Percentiles rank a stretch among this genome's conserved stretches.
phyloP scores from a whole-genome alignment of 2,113 vertebrate species.

The Protobothrops flavoviridis region DNA sequence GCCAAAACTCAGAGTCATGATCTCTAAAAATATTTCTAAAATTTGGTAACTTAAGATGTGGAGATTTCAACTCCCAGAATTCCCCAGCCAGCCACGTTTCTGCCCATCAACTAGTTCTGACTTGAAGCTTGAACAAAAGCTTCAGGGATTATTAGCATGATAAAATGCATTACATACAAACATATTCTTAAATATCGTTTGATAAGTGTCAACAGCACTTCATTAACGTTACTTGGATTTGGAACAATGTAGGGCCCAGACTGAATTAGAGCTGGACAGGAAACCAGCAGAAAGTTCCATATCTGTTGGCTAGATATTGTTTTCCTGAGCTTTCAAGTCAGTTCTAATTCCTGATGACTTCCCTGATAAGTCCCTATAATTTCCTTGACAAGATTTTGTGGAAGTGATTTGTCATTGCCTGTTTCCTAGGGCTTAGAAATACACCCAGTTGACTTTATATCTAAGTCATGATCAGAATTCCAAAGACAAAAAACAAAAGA shows the following conservation, averaged over 20 bases:
- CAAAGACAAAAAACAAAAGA: not conserved
- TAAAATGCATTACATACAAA: not conserved
- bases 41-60: not conserved
- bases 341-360: too few relatives aligned
- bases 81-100: not conserved
- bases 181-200: not conserved
- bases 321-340: too few relatives aligned
- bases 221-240: not conserved
- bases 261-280: too few relatives aligned
- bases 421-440: not conserved
- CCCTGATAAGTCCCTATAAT: too few relatives aligned
- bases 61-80: not conserved
- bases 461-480: not conserved
- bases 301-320: too few relatives aligned
- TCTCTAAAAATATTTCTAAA: not conserved
- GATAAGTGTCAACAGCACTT: not conserved
- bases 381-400: not conserved
- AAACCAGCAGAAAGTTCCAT: too few relatives aligned
- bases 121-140: not conserved
- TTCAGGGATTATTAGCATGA: not conserved
- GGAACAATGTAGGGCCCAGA: too few relatives aligned
- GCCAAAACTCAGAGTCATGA: constrained; percentile 10
- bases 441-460: not conserved
- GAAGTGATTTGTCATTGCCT: not conserved
- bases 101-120: not conserved